These are phyloP conservation scores for Lutjanus argentimaculatus DNA, from an alignment of 2,797 vertebrate species.

Conservation along the genomic window DNA sequence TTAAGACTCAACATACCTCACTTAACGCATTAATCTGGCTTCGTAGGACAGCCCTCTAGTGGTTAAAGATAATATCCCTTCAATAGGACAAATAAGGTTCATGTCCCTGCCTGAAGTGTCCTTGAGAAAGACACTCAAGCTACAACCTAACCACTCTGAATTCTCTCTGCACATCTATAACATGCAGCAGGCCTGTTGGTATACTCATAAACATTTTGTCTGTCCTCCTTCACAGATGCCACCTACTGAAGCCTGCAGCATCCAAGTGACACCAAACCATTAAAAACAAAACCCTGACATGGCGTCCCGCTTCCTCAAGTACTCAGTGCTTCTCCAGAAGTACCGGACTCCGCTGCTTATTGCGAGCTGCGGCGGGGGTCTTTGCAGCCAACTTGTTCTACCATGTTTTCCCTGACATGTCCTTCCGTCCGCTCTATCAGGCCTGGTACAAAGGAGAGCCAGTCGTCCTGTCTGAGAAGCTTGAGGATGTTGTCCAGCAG, in stretches of 20 bases:
- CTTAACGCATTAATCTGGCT: too few species aligned
- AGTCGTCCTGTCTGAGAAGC: conserved; percentile 83
- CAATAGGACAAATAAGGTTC: background rate
- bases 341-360: conserved; percentile 88
- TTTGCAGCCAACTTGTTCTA: conserved; percentile 90
- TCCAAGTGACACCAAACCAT: background rate
- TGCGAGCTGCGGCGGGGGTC: conserved; percentile 88
- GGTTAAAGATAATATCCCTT: background rate
- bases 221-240: conserved; percentile 60
- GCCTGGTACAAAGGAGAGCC: conserved; percentile 91
- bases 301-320: conserved; percentile 77
- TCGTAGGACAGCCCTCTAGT: too few species aligned
- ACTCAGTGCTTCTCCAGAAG: conserved; percentile 87
- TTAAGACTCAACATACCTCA: too few species aligned
- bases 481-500: conserved; percentile 87
- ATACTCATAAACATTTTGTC: background rate
- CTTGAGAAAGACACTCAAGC: background rate
- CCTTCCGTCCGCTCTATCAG: conserved; percentile 90
- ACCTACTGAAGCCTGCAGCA: conserved; percentile 33
- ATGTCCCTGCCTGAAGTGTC: background rate
- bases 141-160: background rate
- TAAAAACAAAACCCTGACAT: conserved; percentile 53
- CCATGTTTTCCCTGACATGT: conserved; percentile 89
- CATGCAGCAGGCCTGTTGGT: background rate
- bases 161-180: background rate